A percentile compares a stretch with the other conserved stretches of the same genome.
phyloP scores from a whole-genome alignment of 2,797 vertebrate species.

The Argya squamiceps region DNA sequence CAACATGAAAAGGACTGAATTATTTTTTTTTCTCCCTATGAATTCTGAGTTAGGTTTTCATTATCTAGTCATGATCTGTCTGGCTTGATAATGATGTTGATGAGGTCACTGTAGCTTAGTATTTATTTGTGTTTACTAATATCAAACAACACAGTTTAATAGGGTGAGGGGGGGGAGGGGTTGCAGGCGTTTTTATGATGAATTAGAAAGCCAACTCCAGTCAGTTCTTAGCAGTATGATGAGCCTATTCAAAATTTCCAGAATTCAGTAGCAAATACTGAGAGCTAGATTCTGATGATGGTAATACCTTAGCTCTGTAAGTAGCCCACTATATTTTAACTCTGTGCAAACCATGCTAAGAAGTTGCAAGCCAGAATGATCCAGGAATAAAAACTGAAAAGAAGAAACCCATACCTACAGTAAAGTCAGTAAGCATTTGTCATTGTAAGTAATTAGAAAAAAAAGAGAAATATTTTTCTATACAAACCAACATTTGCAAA shows the following conservation, averaged over 20 bases:
- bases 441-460: neutral
- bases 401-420: neutral
- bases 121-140: neutral
- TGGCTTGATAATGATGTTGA: neutral
- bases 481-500: neutral
- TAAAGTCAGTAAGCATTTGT: neutral
- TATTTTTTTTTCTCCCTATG: neutral
- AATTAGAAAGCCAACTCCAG: neutral
- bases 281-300: neutral
- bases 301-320: neutral
- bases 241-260: neutral
- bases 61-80: neutral
- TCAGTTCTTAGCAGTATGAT: neutral
- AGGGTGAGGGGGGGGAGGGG: accelerated
- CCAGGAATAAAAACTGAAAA: neutral
- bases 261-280: neutral
- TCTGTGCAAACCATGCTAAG: neutral
- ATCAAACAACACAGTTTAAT: neutral
- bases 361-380: neutral
- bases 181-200: neutral
- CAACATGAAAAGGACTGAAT: neutral
- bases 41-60: neutral
- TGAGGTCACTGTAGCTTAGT: neutral
- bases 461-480: neutral
- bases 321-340: neutral